Evolutionary conservation across 1,140 invertebrate species (phyloP), one percentile per base, ranked within the genome.

Genomic region (Dryas iulia): DNA sequence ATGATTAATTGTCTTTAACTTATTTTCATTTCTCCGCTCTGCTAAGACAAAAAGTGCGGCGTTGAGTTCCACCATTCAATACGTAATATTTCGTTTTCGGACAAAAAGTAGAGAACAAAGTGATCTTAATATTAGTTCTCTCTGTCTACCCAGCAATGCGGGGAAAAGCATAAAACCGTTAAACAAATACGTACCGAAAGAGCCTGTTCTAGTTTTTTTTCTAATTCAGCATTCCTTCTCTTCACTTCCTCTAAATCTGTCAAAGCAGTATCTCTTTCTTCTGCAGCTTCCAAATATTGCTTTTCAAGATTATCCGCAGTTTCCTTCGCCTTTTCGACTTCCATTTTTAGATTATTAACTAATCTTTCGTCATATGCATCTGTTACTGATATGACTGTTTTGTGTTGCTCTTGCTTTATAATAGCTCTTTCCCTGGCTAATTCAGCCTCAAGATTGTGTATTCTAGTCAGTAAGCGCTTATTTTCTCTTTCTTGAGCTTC

Each of bases 401-500:
- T 94, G 72, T 93, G 94, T 89, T 93, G 93, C 86, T 93, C 95
- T 81, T 90, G 92, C 79, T 84, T 93, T 11, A 93, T 81, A 77
- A 93, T 92, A 57, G 92, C 92, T 72, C 93, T 94, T 86, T 95
- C 94, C 59, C 94, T 94, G 67, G 95, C 95, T 71, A 96, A 83
- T 79, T 97, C 96, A 3, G 95, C 94, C 90, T 97, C 96, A 61
- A 96, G 90, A 82, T 96, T 96, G 10, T 95, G 93, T 83, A 97
- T 95, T 87, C 94, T 95, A 39, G 95, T 94, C 84, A 95, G 84
- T 28, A 98, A 92, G 73, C 96, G 94, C 83, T 97, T 97, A 79
- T 97, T 98, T 84, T 97, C 97, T 75, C 97, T 94, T 70, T 96
- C 96, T 72, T 97, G 93, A 0, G 96, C 95, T 84, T 97, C 96